Evolutionary conservation across 2,888 invertebrate genomes (phyloP).

Genomic region (Teinopalpus imperialis): DNA sequence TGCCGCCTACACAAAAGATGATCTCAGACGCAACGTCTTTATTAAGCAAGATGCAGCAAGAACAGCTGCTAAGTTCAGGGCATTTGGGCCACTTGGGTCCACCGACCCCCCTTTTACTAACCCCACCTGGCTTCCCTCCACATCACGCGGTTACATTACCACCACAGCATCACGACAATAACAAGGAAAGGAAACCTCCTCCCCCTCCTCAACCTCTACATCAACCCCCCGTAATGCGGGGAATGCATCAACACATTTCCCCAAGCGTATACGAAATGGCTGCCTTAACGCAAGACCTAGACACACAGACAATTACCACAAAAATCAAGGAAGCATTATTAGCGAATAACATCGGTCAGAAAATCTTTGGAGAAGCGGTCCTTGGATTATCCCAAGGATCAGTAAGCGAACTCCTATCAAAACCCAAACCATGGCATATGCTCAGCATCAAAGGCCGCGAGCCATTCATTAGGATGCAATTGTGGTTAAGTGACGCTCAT

Average conservation of each 20-base stretch:
- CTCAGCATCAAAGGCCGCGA: constrained; percentile 98
- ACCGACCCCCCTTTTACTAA: constrained; percentile 85
- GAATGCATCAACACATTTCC: constrained; percentile 91
- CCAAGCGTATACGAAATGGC: constrained; percentile 99
- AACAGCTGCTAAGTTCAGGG: constrained; percentile 82
- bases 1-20: constrained; percentile 90
- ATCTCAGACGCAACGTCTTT: constrained; percentile 86
- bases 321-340: constrained; percentile 98
- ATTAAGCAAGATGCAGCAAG: constrained; percentile 87
- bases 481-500: constrained; percentile 97
- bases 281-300: constrained; percentile 96
- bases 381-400: constrained; percentile 98
- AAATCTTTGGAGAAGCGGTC: constrained; percentile 99
- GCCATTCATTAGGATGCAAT: constrained; percentile 97
- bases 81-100: constrained; percentile 79
- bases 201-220: constrained; percentile 84
- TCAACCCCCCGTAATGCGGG: constrained; percentile 85
- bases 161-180: constrained; percentile 83
- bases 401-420: constrained; percentile 97
- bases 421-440: constrained; percentile 99
- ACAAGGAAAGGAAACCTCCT: constrained; percentile 79
- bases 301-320: constrained; percentile 97
- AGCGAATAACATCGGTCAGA: constrained; percentile 98
- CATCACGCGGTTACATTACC: constrained; percentile 87
- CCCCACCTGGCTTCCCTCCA: constrained; percentile 89